Base-by-base conservation (phyloP, 2,888 invertebrate genomes). In the Pseudococcus viburni region DNA sequence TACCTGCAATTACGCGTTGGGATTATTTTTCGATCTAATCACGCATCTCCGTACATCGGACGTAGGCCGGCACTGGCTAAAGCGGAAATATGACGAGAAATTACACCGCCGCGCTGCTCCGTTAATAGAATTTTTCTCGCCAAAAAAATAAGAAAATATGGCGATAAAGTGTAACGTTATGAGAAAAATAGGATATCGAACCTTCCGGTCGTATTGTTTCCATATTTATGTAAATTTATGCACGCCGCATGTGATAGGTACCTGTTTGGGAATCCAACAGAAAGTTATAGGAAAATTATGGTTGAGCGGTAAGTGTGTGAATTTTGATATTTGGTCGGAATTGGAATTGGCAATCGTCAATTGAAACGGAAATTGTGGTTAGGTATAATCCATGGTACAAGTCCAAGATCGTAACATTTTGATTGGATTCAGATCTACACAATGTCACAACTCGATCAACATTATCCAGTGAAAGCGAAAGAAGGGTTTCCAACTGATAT, bases 21-120 rank as follows among this genome's bases (percentile, higher is more conserved):
- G 80, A 80, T 80, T 80, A 80, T 80, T 80, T 80, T 80, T 80
- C 80, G 80, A 80, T 80, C 80, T 80, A 80, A 80, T 80, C 80
- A 80, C 46, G 80, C 80, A 80, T 80, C 42, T 80, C n/a, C 17
- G 80, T 39, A 77, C 22, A 6, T 19, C 7, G 4, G 12, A 12
- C 26, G 26, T 26, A 12, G 11, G 12, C 6, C 33, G 12, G 11
- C 11, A 17, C 15, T 12, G 15, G 68, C 68, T 26, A 33, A 73
- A 73, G 33, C 15, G 19, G 15, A 15, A 33, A 33, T 33, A 59
- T 6, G 59, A 59, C 68, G 68, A 73, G 68, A 73, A 73, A 73
- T 73, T 73, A 73, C 33, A 6, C 12, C 15, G 22, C 11, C 8
- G 68, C 12, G 15, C 19, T 4, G 19, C 19, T 33, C 59, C 59